Base-by-base conservation (phyloP, 2,113 vertebrate species). In the Erythrolamprus reginae region DNA sequence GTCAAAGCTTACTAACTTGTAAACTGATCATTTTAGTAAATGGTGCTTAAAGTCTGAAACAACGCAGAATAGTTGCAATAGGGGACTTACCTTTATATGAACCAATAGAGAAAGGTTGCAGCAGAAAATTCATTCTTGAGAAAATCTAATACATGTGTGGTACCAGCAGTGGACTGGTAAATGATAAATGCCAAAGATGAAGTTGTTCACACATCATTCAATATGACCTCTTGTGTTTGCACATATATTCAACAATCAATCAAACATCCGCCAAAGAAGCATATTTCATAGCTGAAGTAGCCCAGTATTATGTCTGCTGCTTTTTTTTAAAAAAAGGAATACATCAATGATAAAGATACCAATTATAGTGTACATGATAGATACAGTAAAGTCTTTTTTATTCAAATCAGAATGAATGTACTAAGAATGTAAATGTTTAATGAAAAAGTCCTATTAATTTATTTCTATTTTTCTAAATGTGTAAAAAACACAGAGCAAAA, bases 191-290 rank as follows among this genome's bases (percentile, higher is more conserved):
- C 28, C n/a, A 53, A 86, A 42, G 48, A 90, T 86, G 48, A 53
- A 61, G 56, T 52, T 52, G 33, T 86, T 90, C 84, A 90, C 58
- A 53, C 13, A 86, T 53, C 84, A 90, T 90, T 90, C 86, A 77
- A 84, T 90, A 90, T 45, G 84, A 86, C 48, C 58, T 52, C 61
- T 90, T 38, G 33, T 77, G 38, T 77, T 50, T 51, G 52, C 84
- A 47, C 48, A n/a, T 90, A 77, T 86, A 86, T 70, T 86, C 48
- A 90, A 50, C 55, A 3, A 77, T 77, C 70, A 42, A 19, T 84
- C 42, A 47, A 84, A 24, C 33, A 86, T 77, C 58, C 23, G 24
- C 53, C 84, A 90, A 65, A 13, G 45, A 86, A 50, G 47, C 48
- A 77, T 77, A 86, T 90, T 84, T 86, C 84, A 26, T 77, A 2